phyloP scores from a whole-genome alignment of 2,797 vertebrate species.

The Coregonus ussuriensis region DNA sequence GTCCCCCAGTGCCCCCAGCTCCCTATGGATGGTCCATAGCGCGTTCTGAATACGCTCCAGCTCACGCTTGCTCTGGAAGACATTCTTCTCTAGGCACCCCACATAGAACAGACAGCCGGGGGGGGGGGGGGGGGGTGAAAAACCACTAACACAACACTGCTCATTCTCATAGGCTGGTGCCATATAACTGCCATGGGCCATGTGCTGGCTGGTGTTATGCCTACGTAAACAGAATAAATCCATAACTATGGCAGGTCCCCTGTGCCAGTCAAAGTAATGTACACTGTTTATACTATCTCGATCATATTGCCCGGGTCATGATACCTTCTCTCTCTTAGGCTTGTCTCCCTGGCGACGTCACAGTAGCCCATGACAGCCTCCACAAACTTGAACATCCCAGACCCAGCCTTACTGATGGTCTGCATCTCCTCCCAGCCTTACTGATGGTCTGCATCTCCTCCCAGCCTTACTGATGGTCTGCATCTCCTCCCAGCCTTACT shows the following conservation, averaged over 20 bases:
- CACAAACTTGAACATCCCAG: constrained; percentile 95
- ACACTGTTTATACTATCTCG: neutral
- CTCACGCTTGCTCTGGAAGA: constrained; percentile 84
- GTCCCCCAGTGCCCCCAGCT: constrained; percentile 81
- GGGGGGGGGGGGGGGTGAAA: neutral
- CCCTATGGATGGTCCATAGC: constrained; percentile 75
- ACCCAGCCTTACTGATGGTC: constrained; percentile 90
- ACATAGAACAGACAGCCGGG: constrained; percentile 72
- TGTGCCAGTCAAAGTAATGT: neutral
- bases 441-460: constrained; percentile 74
- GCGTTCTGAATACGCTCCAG: constrained; percentile 83
- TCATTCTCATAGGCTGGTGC: neutral
- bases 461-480: constrained; percentile 47
- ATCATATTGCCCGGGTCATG: neutral
- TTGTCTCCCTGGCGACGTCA: constrained; percentile 88
- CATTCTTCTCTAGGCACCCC: constrained; percentile 87
- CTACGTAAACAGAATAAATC: neutral
- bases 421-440: constrained; percentile 86
- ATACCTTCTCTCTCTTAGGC: constrained; percentile 94
- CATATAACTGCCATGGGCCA: too few relatives aligned
- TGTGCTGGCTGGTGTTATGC: neutral
- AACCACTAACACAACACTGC: neutral
- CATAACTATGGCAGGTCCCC: neutral
- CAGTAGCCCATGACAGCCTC: constrained; percentile 94
- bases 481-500: constrained; percentile 73